Percentiles rank a stretch among this genome's conserved stretches.
phyloP scores from a whole-genome alignment of 2,113 vertebrate species.

The Callionymus lyra region DNA sequence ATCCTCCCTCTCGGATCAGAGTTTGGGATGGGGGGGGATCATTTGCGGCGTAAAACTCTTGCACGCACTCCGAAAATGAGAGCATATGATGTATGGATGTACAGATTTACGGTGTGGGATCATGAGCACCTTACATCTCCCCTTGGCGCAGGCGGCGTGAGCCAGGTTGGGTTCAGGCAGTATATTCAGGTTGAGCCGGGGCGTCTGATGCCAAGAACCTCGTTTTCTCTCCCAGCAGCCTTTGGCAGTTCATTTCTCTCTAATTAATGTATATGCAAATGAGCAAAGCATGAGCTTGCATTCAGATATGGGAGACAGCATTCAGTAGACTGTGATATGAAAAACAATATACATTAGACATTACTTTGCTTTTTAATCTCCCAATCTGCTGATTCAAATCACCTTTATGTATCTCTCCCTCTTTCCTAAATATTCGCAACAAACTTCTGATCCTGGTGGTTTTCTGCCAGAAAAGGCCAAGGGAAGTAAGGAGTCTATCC shows the following conservation, averaged over 20 bases:
- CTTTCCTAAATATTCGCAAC: constrained; percentile 29
- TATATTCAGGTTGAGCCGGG: constrained; percentile 46
- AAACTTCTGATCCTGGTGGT: constrained; percentile 34
- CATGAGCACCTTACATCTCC: constrained; percentile 56
- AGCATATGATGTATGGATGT: constrained; percentile 55
- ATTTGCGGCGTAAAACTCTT: constrained; percentile 39
- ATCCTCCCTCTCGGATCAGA: constrained; percentile 53
- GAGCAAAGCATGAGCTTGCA: constrained; percentile 52
- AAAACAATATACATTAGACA: constrained; percentile 51
- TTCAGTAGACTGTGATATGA: constrained; percentile 53
- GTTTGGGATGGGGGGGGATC: constrained; percentile 31
- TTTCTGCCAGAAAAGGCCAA: constrained; percentile 33
- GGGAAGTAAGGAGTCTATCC: constrained; percentile 42
- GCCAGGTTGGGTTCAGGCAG: constrained; percentile 50
- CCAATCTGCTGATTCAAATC: constrained; percentile 17
- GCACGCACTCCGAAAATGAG: constrained; percentile 32
- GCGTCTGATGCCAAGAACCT: constrained; percentile 48
- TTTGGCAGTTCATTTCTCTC: constrained; percentile 55
- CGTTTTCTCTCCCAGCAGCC: constrained; percentile 13
- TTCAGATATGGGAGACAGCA: constrained; percentile 57
- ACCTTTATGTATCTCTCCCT: background rate
- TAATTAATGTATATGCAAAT: constrained; percentile 64
- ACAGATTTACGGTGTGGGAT: constrained; percentile 56
- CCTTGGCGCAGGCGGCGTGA: constrained; percentile 36
- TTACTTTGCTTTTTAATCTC: constrained; percentile 29